These are phyloP conservation scores for Sarcophaga variegata DNA, from an alignment of 2,888 invertebrate genomes.

Conservation along the genomic window DNA sequence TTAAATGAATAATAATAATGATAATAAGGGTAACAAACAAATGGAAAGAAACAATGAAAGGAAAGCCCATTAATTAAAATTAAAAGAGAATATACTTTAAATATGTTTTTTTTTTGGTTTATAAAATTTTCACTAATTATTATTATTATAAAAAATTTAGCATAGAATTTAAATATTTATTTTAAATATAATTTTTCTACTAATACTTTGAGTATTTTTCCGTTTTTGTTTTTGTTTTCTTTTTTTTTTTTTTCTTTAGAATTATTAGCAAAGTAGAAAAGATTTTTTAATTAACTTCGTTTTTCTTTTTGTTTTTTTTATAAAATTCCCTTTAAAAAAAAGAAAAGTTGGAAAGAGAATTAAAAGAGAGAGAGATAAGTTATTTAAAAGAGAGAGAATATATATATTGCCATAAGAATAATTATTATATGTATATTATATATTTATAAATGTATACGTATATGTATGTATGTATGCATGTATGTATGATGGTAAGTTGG, in stretches of 20 bases:
- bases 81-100: background rate
- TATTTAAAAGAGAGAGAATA: constrained; percentile 2
- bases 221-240: background rate
- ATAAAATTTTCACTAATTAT: constrained; percentile 69
- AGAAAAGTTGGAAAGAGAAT: constrained; percentile 10
- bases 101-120: background rate
- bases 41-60: constrained; percentile 38
- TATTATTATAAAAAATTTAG: constrained; percentile 52
- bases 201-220: constrained; percentile 64
- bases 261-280: constrained; percentile 55
- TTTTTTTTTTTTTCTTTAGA: background rate
- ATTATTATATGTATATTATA: constrained; percentile 1
- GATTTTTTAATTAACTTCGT: constrained; percentile 22
- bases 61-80: background rate
- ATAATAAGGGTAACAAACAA: constrained; percentile 35
- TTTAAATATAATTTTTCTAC: constrained; percentile 51
- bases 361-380: background rate
- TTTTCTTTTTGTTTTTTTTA: background rate
- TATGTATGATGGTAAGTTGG: background rate
- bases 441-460: constrained; percentile 8
- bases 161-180: constrained; percentile 54
- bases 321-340: background rate
- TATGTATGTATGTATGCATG: constrained; percentile 5
- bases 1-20: constrained; percentile 48
- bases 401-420: constrained; percentile 61